Evolutionary conservation across 2,888 invertebrate species (phyloP).

Genomic region (Platycheirus albimanus): DNA sequence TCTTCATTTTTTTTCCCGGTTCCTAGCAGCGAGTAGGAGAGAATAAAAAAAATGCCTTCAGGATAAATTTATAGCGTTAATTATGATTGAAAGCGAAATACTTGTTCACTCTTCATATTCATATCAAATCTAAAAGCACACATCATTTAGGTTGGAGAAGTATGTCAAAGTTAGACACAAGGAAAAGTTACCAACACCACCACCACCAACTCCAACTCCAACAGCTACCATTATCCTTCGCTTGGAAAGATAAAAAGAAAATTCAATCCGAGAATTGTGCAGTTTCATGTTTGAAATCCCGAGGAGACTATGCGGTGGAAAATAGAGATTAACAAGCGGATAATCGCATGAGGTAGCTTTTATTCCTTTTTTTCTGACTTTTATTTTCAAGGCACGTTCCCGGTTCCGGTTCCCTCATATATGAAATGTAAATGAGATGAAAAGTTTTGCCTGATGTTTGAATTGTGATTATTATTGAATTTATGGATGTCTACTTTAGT

Average conservation of each 20-base stretch:
- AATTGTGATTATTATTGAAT: slow-evolving; percentile 30
- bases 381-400: too few relatives aligned
- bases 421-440: slow-evolving; percentile 46
- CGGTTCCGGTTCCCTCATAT: too few relatives aligned
- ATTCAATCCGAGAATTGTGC: slow-evolving; percentile 9
- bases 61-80: slow-evolving; percentile 69
- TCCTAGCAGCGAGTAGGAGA: not conserved
- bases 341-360: slow-evolving; percentile 28
- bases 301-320: slow-evolving; percentile 31
- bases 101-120: slow-evolving; percentile 34
- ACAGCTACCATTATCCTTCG: not conserved
- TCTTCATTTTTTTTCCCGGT: not conserved
- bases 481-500: slow-evolving; percentile 1
- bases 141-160: not conserved
- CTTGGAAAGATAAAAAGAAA: too few relatives aligned
- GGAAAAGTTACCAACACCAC: not conserved
- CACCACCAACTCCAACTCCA: too few relatives aligned
- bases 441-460: slow-evolving; percentile 14
- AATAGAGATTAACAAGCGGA: slow-evolving; percentile 63
- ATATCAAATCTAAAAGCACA: slow-evolving; percentile 8
- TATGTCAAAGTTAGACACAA: slow-evolving; percentile 5
- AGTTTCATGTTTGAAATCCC: slow-evolving; percentile 29
- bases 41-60: slow-evolving; percentile 31
- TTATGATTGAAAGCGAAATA: slow-evolving; percentile 65
- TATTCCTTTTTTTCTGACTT: too few relatives aligned